A percentile compares a stretch with the other conserved stretches of the same genome.
phyloP scores from a whole-genome alignment of 2,113 vertebrate species.

The Aspidoscelis tigris region DNA sequence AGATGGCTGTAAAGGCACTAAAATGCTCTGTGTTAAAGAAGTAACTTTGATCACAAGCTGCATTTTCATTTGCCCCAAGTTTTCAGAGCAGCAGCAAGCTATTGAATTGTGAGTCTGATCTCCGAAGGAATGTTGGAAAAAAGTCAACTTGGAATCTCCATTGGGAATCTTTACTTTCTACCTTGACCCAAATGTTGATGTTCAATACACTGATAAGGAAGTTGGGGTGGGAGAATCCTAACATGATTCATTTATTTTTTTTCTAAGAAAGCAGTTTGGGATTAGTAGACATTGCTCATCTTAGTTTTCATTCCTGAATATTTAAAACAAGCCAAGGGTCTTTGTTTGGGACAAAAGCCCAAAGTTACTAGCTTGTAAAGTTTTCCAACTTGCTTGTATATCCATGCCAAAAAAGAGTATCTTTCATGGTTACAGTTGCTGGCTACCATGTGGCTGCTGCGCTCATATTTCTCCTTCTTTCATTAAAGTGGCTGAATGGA shows the following conservation, averaged over 20 bases:
- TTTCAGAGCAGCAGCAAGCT: slow-evolving; percentile 20
- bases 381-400: slow-evolving; percentile 14
- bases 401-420: slow-evolving; percentile 40
- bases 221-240: background rate
- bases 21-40: background rate
- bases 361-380: slow-evolving; percentile 25
- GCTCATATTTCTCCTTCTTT: slow-evolving; percentile 26
- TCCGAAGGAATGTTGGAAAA: background rate
- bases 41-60: background rate
- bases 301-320: background rate
- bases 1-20: no score
- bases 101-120: slow-evolving; percentile 10
- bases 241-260: background rate
- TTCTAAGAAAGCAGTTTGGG: background rate
- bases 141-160: background rate
- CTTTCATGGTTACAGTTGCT: slow-evolving; percentile 23
- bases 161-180: slow-evolving; percentile 13
- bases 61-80: background rate
- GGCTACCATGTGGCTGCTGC: slow-evolving; percentile 5
- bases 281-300: background rate
- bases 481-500: slow-evolving; percentile 12
- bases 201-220: background rate
- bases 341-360: slow-evolving; percentile 20
- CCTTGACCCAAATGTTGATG: slow-evolving; percentile 12
- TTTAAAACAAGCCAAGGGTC: slow-evolving; percentile 10